Base-by-base conservation (phyloP, 2,113 vertebrate genomes). In the Myrmophylax atrothorax region DNA sequence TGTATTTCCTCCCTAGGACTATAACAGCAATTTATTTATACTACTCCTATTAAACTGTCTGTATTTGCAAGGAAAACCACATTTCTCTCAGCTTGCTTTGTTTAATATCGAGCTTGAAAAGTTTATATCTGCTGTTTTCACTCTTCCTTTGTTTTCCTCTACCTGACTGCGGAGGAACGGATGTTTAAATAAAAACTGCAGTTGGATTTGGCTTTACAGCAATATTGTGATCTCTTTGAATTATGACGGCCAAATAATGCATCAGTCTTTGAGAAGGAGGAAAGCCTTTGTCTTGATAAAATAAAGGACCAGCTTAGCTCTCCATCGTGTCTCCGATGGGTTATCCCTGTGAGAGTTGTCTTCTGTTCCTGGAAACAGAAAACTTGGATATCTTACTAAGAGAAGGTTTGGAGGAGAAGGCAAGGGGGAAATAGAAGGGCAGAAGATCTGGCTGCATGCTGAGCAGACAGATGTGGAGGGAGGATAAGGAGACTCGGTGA, bases 81-180 rank as follows among this genome's bases (percentile, higher is more conserved):
- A 12, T 69, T 85, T 75, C 11, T 69, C 74, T 82, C 56, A 10
- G 29, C 35, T 89, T 20, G n/a, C 64, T 81, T 91, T 91, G 91
- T 75, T 92, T 7, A 44, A 38, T 24, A 47, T 47, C 15, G 13
- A 40, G 56, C 47, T 84, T 22, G 26, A 52, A 52, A 93, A 95
- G 90, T 92, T 92, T 83, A 8, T 56, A 10, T 84, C 44, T 93
- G 18, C 29, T 60, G 18, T 85, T 85, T 70, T 92, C 50, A 25
- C 37, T 19, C 12, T 66, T 88, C 64, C 93, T 96, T 92, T 96
- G 88, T 96, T 91, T 94, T 68, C 74, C 17, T 66, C 77, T 70
- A 66, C 69, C 83, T 90, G 79, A 23, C 72, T 70, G 55, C 33
- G 67, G 70, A 92, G 47, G 38, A 77, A 49, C 1, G 18, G 55